Evolutionary conservation across 1,140 invertebrate species (phyloP).

Genomic region (Archegozetes longisetosus): DNA sequence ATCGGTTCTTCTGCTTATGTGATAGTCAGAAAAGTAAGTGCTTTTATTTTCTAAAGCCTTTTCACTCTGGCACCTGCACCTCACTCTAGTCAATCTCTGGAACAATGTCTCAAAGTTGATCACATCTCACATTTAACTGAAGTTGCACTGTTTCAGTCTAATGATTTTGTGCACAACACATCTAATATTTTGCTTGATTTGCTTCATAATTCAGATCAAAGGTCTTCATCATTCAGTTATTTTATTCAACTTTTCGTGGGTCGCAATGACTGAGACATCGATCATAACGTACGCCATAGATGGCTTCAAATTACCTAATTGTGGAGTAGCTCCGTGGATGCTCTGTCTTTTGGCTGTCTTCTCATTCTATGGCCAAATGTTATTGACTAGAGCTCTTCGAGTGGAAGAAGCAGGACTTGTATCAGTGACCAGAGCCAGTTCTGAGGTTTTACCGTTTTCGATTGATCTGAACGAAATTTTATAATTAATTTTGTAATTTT

Average conservation of each 20-base stretch:
- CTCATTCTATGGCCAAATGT: conserved; percentile 23
- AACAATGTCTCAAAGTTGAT: no score
- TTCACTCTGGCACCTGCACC: no score
- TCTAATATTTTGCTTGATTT: neutral
- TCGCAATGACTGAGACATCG: conserved; percentile 62
- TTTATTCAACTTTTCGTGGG: conserved; percentile 65
- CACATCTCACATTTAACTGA: no score
- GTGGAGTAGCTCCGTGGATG: conserved; percentile 45
- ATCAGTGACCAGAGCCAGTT: conserved; percentile 21
- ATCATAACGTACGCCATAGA: conserved; percentile 54
- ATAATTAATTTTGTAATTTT: neutral
- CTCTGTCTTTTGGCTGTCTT: conserved; percentile 47
- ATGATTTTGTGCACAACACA: no score
- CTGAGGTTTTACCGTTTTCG: conserved; percentile 34
- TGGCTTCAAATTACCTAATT: conserved; percentile 57
- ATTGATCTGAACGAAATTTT: neutral
- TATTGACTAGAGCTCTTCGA: conserved; percentile 23
- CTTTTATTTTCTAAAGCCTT: no score
- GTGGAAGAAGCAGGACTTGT: conserved; percentile 25
- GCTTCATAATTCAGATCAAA: conserved; percentile 32
- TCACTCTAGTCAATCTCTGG: no score
- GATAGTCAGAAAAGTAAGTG: conserved; percentile 49
- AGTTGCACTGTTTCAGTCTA: no score
- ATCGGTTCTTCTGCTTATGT: conserved; percentile 79
- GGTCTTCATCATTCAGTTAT: conserved; percentile 72